Evolutionary conservation across 23 tunicate genomes (phyloP).

Genomic region (Ciona savignyi): DNA sequence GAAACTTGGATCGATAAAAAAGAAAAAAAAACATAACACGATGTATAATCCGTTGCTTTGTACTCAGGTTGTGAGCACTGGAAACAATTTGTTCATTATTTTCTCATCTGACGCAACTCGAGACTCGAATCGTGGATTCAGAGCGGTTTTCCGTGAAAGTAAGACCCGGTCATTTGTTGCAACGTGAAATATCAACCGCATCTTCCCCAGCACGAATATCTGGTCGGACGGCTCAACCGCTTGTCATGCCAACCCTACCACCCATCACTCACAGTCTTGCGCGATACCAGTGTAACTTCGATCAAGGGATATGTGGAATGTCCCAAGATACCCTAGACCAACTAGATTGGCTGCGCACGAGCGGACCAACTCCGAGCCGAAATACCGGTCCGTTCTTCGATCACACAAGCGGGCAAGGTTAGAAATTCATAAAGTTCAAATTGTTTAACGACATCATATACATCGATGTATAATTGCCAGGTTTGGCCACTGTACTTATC

Average conservation of each 20-base stretch:
- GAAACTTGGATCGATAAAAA: too few relatives aligned
- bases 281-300: conserved; percentile 75
- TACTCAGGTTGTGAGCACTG: conserved; percentile 59
- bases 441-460: background rate
- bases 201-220: conserved; percentile 2
- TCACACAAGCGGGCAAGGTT: conserved; percentile 76
- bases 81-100: conserved; percentile 59
- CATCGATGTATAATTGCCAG: background rate
- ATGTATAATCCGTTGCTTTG: too few relatives aligned
- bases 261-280: conserved; percentile 16
- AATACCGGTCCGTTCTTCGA: conserved; percentile 64
- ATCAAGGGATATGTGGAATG: conserved; percentile 65
- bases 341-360: conserved; percentile 40
- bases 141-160: conserved; percentile 69
- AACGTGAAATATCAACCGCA: background rate
- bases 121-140: conserved; percentile 42
- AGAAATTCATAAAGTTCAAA: background rate
- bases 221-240: conserved; percentile 25
- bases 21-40: too few relatives aligned
- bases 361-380: conserved; percentile 41
- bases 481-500: background rate
- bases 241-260: conserved; percentile 47
- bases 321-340: conserved; percentile 64
- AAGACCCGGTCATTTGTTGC: too few relatives aligned
- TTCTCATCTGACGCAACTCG: conserved; percentile 46